Base-by-base conservation (phyloP, 2,113 vertebrate genomes). In the Meles meles region DNA sequence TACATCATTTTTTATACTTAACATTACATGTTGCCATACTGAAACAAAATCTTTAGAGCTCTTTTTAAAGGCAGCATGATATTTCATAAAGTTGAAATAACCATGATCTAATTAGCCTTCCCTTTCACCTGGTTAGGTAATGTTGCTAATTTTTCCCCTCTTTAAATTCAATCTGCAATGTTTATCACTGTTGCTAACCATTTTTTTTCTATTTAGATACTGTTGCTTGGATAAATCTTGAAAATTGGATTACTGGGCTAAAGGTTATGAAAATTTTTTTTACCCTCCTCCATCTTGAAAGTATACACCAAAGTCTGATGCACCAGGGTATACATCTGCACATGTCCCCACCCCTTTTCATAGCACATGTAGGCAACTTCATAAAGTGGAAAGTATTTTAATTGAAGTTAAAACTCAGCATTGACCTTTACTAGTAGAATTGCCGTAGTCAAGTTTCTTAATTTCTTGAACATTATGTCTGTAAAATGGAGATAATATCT, bases 151-250 rank as follows among this genome's bases (percentile, higher is more conserved):
- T 94, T 87, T 59, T 29, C 42, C 67, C 42, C 57, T 88, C 63
- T 87, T 90, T 47, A 49, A 87, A 25, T 84, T 74, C 9, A 49
- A 69, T 69, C 7, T 81, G 5, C 34, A 79, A 17, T 55, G 10
- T 6, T 61, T 11, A 15, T 10, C 71, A 25, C 37, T 77, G 20
- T 86, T 49, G 21, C 7, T 42, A 79, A 47, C 11, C 47, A 31
- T 7, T 27, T 72, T 91, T 91, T 84, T 83, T 25, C 12, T 76
- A 18, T 55, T 83, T 87, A 96, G 94, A 95, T 88, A 83, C 39
- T 52, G 39, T 65, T 80, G n/a, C n/a, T 29, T 49, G 74, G 55
- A 61, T 86, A n/a, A 67, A 83, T 74, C 93, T 90, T 88, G 52
- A 92, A 93, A 72, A 34, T 59, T 17, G 18, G 23, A 77, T 88